Percentiles rank a stretch among this genome's conserved stretches.
These are phyloP conservation scores for Mythimna ferrago DNA, from an alignment of 2,888 invertebrate genomes.

Conservation along the genomic window DNA sequence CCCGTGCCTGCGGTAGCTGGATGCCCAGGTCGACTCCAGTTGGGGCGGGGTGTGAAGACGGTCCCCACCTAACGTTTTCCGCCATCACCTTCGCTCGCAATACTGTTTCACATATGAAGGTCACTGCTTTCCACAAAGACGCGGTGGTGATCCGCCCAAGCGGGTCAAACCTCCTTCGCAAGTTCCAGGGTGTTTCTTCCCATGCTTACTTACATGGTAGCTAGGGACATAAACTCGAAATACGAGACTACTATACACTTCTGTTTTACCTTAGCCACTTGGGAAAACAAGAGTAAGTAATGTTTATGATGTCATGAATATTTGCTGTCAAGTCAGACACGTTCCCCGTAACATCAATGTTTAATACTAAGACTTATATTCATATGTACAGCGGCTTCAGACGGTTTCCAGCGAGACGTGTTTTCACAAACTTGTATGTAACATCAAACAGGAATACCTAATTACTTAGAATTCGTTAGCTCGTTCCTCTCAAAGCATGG, in stretches of 20 bases:
- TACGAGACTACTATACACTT: neutral
- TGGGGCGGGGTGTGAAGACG: too few species aligned
- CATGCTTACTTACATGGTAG: neutral
- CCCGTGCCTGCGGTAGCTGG: too few species aligned
- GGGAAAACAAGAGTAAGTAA: neutral
- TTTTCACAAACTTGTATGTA: constrained; percentile 46
- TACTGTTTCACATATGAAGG: too few species aligned
- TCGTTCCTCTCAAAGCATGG: constrained; percentile 28
- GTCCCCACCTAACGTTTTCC: too few species aligned
- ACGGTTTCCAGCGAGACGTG: constrained; percentile 23
- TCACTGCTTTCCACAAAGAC: too few species aligned
- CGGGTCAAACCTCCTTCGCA: too few species aligned
- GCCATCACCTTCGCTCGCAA: too few species aligned
- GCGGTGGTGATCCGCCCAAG: too few species aligned
- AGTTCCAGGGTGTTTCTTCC: too few species aligned
- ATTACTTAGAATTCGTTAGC: constrained; percentile 54
- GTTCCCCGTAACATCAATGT: constrained; percentile 44
- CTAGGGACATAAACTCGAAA: neutral
- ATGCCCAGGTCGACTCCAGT: too few species aligned
- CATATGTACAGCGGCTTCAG: constrained; percentile 20
- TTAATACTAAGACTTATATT: constrained; percentile 41
- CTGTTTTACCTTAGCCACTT: neutral
- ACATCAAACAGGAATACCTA: constrained; percentile 46
- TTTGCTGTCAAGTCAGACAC: constrained; percentile 52
- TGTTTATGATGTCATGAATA: constrained; percentile 66